Conservation (phyloP, 2,113 vertebrate species). For the Macaca nemestrina region DNA sequence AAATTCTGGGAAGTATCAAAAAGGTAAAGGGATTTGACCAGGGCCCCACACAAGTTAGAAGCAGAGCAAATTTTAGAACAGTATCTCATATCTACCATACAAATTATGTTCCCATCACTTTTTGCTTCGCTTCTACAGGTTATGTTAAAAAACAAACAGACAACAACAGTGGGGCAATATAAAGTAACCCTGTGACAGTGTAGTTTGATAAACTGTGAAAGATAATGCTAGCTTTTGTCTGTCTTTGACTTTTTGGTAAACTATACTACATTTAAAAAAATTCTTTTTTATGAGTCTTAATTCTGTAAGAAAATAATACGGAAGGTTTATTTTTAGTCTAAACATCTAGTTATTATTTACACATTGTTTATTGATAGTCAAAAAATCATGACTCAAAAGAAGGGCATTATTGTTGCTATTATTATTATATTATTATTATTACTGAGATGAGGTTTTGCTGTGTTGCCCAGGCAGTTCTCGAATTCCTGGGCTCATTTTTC, state of each 20-base stretch:
- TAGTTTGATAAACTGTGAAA: conserved; percentile 8
- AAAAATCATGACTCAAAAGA: neutral
- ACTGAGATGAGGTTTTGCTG: neutral
- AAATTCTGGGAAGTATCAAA: neutral
- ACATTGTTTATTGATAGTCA: neutral
- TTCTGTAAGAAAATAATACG: neutral
- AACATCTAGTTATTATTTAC: neutral
- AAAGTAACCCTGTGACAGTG: neutral
- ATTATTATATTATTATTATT: no score
- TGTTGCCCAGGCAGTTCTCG: neutral
- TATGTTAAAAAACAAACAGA: neutral
- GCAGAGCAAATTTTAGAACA: neutral
- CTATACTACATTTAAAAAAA: neutral
- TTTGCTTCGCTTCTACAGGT: neutral
- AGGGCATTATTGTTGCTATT: neutral
- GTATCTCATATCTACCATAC: neutral
- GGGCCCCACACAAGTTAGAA: neutral
- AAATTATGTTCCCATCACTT: neutral
- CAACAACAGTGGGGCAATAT: neutral
- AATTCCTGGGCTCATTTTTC: neutral
- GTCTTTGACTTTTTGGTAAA: neutral
- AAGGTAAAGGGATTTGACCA: neutral
- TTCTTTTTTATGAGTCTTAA: neutral
- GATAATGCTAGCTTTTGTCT: neutral
- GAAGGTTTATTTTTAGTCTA: neutral